Evolutionary conservation across 2,797 vertebrate species (phyloP).

Genomic region (Pygocentrus nattereri): DNA sequence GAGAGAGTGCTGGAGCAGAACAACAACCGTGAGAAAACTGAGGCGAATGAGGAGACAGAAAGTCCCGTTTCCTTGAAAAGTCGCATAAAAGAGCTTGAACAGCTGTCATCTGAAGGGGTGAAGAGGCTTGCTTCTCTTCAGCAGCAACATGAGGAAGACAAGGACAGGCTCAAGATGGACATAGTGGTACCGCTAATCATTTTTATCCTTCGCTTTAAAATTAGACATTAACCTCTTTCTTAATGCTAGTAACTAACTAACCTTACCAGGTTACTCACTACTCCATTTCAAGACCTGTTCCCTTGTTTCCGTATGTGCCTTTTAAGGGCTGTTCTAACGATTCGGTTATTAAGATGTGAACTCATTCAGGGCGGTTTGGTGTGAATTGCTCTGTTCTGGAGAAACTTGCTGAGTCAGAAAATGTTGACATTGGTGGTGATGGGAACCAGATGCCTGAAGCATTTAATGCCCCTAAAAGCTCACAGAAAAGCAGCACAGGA

Average conservation of each 20-base stretch:
- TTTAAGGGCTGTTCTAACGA: no score
- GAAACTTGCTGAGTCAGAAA: no score
- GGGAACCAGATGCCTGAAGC: no score
- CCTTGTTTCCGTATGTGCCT: neutral
- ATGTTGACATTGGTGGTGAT: no score
- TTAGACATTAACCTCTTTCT: neutral
- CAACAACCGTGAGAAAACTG: neutral
- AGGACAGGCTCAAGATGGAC: slow-evolving; percentile 11
- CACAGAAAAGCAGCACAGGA: no score
- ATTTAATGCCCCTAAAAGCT: no score
- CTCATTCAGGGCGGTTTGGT: no score
- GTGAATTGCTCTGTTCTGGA: no score
- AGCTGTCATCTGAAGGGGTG: slow-evolving; percentile 13
- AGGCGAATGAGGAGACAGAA: neutral
- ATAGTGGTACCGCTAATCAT: slow-evolving; percentile 8
- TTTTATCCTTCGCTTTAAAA: neutral
- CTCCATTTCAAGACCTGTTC: neutral
- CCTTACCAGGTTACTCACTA: no score
- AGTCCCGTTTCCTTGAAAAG: slow-evolving; percentile 45
- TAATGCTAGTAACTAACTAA: neutral
- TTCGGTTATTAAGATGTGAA: no score
- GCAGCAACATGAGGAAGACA: slow-evolving; percentile 13
- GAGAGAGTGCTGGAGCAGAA: slow-evolving; percentile 18
- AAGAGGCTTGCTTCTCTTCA: slow-evolving; percentile 7
- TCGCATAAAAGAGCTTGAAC: slow-evolving; percentile 69